Base-by-base conservation (phyloP, 2,888 invertebrate genomes). In the Latrodectus hesperus region DNA sequence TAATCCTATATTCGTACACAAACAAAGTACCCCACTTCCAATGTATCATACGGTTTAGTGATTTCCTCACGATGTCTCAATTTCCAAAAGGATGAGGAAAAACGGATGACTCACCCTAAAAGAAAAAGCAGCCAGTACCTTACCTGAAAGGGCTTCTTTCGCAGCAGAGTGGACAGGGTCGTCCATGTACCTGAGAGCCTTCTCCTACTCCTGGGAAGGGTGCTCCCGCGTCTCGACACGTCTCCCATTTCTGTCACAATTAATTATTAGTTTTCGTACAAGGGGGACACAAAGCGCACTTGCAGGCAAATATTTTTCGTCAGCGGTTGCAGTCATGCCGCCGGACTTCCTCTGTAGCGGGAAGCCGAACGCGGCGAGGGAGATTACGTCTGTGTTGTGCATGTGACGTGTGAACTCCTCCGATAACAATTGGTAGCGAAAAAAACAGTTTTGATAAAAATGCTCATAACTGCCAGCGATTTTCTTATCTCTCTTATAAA, bases 151-250 rank as follows among this genome's bases (percentile, higher is more conserved):
- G 38, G 17, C 73, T 77, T 83, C 52, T 60, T 82, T 68, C 83
- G 74, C 49, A 88, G 52, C 12, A 88, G n/a, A 49, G 79, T 80
- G 12, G 88, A 88, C 52, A 88, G 51, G 0, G 88, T 80, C 14
- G 70, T 49, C 88, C 88, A 88, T n/a, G 88, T 79, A 11, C 88
- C 88, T 10, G 88, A 88, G 55, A 88, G 80, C 17, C 88, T 53
- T 49, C 88, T 26, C 16, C 67, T 49, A 16, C 22, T 71, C 51
- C 73, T 81, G n/a, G 81, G 81, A 16, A 60, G n/a, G 53, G 67
- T 51, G 53, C 22, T 52, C 8, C n/a, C 60, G 9, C 55, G 52
- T 17, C 75, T 9, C 12, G 11, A 17, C 11, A 68, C 75, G 22
- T 68, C 76, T 55, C 72, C 72, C 65, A 64, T 77, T 6, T n/a